A percentile compares a stretch with the other conserved stretches of the same genome.
Conservation (phyloP, 1,140 invertebrate species). For the Drosophila pseudoananassae region DNA sequence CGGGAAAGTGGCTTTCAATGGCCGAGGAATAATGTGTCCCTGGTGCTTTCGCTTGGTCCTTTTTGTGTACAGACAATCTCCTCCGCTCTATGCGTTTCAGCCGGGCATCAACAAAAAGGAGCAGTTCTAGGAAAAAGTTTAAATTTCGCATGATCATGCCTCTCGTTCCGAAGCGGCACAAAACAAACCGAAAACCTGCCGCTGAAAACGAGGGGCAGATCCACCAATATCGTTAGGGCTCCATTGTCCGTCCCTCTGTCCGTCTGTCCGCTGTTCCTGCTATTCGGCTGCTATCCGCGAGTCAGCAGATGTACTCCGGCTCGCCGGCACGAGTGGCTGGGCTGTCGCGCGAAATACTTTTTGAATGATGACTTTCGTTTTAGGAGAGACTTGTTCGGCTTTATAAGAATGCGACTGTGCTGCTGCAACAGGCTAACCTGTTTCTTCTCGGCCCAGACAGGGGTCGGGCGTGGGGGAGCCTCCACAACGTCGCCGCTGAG, state of each 20-base stretch:
- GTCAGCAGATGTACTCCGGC: slow-evolving; percentile 57
- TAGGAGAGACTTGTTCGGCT: slow-evolving; percentile 35
- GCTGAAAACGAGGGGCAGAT: slow-evolving; percentile 28
- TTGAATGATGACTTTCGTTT: slow-evolving; percentile 67
- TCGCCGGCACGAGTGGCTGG: slow-evolving; percentile 38
- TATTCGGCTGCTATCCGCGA: not conserved
- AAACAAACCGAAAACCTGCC: slow-evolving; percentile 29
- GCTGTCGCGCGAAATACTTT: slow-evolving; percentile 45
- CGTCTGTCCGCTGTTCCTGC: not conserved
- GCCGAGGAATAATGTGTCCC: not conserved
- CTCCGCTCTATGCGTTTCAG: slow-evolving; percentile 1
- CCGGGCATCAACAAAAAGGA: slow-evolving; percentile 19
- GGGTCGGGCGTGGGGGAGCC: not conserved
- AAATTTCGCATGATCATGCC: slow-evolving; percentile 68
- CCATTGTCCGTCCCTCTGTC: not conserved
- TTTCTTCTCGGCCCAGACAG: slow-evolving; percentile 27
- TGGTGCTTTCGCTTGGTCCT: not conserved
- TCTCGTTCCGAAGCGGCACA: slow-evolving; percentile 28
- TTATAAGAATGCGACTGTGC: slow-evolving; percentile 43
- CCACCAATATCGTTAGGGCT: slow-evolving; percentile 46
- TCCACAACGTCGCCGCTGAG: slow-evolving; percentile 20
- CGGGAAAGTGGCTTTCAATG: not conserved
- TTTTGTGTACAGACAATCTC: not conserved
- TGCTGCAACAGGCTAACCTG: slow-evolving; percentile 55
- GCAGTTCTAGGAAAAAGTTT: slow-evolving; percentile 69